Percentiles rank a stretch among this genome's conserved stretches.
phyloP scores from a whole-genome alignment of 2,113 vertebrate species.

The Grammomys dolichurus region DNA sequence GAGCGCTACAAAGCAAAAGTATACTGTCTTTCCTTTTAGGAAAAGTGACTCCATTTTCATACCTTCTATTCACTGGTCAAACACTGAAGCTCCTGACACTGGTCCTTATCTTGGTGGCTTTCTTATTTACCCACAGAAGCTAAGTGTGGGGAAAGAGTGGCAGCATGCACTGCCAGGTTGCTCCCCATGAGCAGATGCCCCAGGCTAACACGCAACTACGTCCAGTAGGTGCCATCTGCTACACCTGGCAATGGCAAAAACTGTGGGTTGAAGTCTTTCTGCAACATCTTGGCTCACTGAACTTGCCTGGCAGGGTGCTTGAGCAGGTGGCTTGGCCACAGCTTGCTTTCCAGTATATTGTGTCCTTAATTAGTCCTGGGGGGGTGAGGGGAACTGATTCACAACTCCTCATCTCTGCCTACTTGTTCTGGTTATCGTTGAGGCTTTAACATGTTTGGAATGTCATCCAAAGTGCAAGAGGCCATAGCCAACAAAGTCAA shows the following conservation, averaged over 20 bases:
- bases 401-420: not conserved
- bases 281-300: not conserved
- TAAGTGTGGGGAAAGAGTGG: not conserved
- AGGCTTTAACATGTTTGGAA: not conserved
- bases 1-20: not conserved
- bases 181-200: not conserved
- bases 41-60: not conserved
- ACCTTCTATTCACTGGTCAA: not conserved
- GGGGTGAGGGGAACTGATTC: not conserved
- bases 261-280: not conserved
- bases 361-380: not conserved
- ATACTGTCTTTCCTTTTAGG: not conserved
- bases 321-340: not conserved
- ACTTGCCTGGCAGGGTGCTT: not conserved
- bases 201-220: not conserved
- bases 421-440: conserved; percentile 1
- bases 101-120: not conserved
- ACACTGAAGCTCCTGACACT: not conserved
- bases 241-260: conserved; percentile 19
- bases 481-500: not conserved
- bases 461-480: not conserved
- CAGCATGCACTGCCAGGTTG: not conserved
- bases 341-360: not conserved
- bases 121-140: not conserved
- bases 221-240: conserved; percentile 70